Evolutionary conservation across 2,888 invertebrate genomes (phyloP).

Genomic region (Nudaria mundana): DNA sequence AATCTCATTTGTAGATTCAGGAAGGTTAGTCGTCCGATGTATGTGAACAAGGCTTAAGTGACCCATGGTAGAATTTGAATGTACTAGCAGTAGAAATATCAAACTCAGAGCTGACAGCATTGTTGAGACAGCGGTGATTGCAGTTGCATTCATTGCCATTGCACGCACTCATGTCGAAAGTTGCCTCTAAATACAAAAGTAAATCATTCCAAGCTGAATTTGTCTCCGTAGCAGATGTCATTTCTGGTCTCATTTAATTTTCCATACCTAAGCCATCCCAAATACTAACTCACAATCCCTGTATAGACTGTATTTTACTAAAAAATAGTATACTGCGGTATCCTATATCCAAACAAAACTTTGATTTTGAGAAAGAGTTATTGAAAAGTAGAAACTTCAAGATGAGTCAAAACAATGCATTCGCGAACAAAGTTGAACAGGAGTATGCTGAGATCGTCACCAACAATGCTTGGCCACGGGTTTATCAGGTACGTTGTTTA

Average conservation of each 20-base stretch:
- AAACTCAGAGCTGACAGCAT: conserved; percentile 32
- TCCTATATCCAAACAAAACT: conserved; percentile 31
- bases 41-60: no score
- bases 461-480: conserved; percentile 85
- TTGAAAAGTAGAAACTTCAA: conserved; percentile 19
- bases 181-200: conserved; percentile 21
- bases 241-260: conserved; percentile 4
- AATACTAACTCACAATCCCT: conserved; percentile 1
- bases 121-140: conserved; percentile 39
- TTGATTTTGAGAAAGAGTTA: conserved; percentile 21
- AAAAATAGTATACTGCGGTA: conserved; percentile 23
- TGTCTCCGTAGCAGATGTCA: conserved; percentile 17
- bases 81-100: conserved; percentile 5
- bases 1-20: no score
- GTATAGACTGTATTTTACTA: conserved; percentile 15
- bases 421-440: conserved; percentile 78
- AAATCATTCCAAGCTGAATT: conserved; percentile 26
- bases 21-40: no score
- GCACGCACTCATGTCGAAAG: conserved; percentile 31
- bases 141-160: no score
- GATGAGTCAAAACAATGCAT: conserved; percentile 34
- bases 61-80: conserved; percentile 17
- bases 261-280: conserved; percentile 6
- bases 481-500: conserved; percentile 84
- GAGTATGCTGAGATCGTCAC: conserved; percentile 87